Evolutionary conservation across 2,797 vertebrate genomes (phyloP).

Genomic region (Acipenser transmontanus): DNA sequence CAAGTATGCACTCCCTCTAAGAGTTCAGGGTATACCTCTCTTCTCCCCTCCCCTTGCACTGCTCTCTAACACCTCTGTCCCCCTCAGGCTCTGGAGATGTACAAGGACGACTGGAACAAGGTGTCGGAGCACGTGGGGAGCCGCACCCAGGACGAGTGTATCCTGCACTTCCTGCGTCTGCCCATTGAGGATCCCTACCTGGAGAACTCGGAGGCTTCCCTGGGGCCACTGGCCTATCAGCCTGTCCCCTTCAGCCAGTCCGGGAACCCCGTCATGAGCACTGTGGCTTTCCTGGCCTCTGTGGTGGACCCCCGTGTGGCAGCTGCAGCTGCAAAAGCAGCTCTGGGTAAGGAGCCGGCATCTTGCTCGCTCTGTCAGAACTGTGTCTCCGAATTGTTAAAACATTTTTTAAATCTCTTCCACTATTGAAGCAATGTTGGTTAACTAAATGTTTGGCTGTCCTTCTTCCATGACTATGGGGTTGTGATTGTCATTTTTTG

Average conservation of each 20-base stretch:
- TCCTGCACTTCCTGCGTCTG: slow-evolving; percentile 88
- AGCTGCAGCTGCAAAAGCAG: slow-evolving; percentile 85
- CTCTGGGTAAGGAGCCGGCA: slow-evolving; percentile 65
- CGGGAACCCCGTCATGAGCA: slow-evolving; percentile 95
- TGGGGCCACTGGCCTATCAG: slow-evolving; percentile 88
- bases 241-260: slow-evolving; percentile 95
- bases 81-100: slow-evolving; percentile 86
- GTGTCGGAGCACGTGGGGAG: slow-evolving; percentile 94
- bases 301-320: slow-evolving; percentile 93
- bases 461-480: background rate
- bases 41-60: background rate
- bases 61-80: background rate
- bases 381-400: background rate
- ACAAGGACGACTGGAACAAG: slow-evolving; percentile 98
- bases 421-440: no score
- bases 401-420: no score
- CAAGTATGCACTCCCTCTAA: no score
- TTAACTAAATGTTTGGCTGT: no score
- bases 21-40: no score
- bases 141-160: slow-evolving; percentile 93
- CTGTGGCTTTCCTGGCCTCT: slow-evolving; percentile 89
- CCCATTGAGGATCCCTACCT: slow-evolving; percentile 94
- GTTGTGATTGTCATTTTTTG: background rate
- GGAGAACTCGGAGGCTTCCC: slow-evolving; percentile 86
- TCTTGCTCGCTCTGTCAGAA: background rate